A percentile compares a stretch with the other conserved stretches of the same genome.
These are phyloP conservation scores for Geotrupes spiniger DNA, from an alignment of 2,888 invertebrate genomes.

Conservation along the genomic window DNA sequence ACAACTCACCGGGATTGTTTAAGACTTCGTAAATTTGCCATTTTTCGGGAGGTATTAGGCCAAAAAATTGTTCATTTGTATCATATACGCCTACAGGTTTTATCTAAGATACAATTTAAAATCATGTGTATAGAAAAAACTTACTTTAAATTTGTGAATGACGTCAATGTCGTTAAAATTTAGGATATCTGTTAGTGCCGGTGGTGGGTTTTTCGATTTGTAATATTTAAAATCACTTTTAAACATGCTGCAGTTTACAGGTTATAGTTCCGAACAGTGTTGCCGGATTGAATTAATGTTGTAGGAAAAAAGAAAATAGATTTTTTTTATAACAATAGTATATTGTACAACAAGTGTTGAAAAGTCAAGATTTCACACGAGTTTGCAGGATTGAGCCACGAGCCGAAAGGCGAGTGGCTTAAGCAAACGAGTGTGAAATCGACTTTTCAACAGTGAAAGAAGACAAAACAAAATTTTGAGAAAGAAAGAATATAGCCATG, in stretches of 20 bases:
- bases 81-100: slow-evolving; percentile 15
- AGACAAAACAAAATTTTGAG: too few species aligned
- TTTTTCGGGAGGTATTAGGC: slow-evolving; percentile 49
- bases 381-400: too few species aligned
- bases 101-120: slow-evolving; percentile 13
- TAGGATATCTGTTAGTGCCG: slow-evolving; percentile 63
- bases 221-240: slow-evolving; percentile 76
- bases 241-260: slow-evolving; percentile 58
- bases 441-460: too few species aligned
- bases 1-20: slow-evolving; percentile 56
- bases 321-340: too few species aligned
- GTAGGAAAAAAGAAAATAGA: too few species aligned
- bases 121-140: slow-evolving; percentile 6
- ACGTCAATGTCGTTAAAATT: slow-evolving; percentile 49
- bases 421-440: too few species aligned
- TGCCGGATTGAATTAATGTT: too few species aligned
- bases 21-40: slow-evolving; percentile 66
- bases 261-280: too few species aligned
- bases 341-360: too few species aligned
- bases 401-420: too few species aligned
- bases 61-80: slow-evolving; percentile 36
- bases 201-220: slow-evolving; percentile 65
- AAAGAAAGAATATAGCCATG: too few species aligned
- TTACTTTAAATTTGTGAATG: slow-evolving; percentile 9
- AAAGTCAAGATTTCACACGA: too few species aligned